Base-by-base conservation (phyloP, 2,888 invertebrate species). In the Philereme transversata region DNA sequence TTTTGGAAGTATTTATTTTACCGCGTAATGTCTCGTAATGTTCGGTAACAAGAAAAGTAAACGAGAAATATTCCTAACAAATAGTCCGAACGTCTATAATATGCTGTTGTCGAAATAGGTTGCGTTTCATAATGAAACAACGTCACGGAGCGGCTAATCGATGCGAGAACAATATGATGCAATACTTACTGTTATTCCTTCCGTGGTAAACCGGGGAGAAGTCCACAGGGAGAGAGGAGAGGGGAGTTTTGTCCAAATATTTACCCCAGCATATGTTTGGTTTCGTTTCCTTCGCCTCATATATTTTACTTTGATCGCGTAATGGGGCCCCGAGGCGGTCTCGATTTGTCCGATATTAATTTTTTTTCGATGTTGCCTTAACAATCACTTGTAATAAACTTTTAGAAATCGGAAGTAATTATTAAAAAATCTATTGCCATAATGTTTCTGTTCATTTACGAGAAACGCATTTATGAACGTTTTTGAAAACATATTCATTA, bases 251-350 rank as follows among this genome's bases (percentile, higher is more conserved):
- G 82, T 82, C 84, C 87, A 90, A 91, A 92, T 90, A 90, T 91
- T 91, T 91, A 85, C 84, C 73, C 79, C 78, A 79, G 88, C 88
- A 89, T 89, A 89, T 91, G 91, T 89, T 91, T 90, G 89, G 88
- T 88, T 91, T 91, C 90, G 87, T 91, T 91, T 89, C 85, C 87
- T 88, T 83, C 86, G 89, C 86, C 84, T 90, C 91, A 90, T 90
- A 90, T 91, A 90, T 90, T 90, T 90, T 87, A 86, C 90, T 90
- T 88, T 88, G 88, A 88, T 88, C 84, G 83, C 68, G 82, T 88
- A 90, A 91, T 88, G 78, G 86, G 82, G 83, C 81, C 87, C 86
- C 68, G 78, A 79, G 89, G 88, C 87, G 79, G 77, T 77, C 78
- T 75, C 82, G 84, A 86, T 88, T 89, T 87, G 87, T 86, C 82